A percentile compares a stretch with the other conserved stretches of the same genome.
Evolutionary conservation across 2,113 vertebrate species (phyloP).

Genomic region (Hydrochoerus hydrochaeris): DNA sequence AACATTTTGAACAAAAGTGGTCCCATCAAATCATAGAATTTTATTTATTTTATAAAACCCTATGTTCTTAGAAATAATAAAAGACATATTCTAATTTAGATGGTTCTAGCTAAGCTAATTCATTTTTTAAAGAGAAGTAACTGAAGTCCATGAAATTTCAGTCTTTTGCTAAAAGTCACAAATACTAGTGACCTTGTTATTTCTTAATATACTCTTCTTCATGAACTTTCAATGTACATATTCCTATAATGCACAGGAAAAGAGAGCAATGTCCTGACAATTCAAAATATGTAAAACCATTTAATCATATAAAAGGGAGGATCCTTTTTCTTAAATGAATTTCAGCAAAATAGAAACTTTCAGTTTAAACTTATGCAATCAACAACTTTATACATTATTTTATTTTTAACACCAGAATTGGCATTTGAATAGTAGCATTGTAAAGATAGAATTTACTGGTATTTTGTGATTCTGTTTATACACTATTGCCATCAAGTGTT

Average conservation of each 20-base stretch:
- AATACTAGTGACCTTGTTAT: not conserved
- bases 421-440: not conserved
- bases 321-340: constrained; percentile 1
- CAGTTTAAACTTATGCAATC: not conserved
- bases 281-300: not conserved
- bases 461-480: not conserved
- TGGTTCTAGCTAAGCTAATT: constrained; percentile 25
- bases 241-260: not conserved
- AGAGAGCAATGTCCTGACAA: not conserved
- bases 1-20: constrained; percentile 8
- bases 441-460: constrained; percentile 16
- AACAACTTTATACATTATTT: not conserved
- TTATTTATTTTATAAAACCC: constrained; percentile 37
- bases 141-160: not conserved
- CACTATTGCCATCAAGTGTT: not conserved
- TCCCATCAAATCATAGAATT: constrained; percentile 14
- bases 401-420: not conserved
- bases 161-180: not conserved
- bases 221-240: not conserved
- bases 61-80: constrained; percentile 38
- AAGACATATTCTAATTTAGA: not conserved
- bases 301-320: not conserved
- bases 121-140: constrained; percentile 21
- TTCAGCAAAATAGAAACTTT: constrained; percentile 51
- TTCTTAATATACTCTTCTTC: not conserved